Evolutionary conservation across 2,888 invertebrate genomes (phyloP).

Genomic region (Drosophila gaucha): DNA sequence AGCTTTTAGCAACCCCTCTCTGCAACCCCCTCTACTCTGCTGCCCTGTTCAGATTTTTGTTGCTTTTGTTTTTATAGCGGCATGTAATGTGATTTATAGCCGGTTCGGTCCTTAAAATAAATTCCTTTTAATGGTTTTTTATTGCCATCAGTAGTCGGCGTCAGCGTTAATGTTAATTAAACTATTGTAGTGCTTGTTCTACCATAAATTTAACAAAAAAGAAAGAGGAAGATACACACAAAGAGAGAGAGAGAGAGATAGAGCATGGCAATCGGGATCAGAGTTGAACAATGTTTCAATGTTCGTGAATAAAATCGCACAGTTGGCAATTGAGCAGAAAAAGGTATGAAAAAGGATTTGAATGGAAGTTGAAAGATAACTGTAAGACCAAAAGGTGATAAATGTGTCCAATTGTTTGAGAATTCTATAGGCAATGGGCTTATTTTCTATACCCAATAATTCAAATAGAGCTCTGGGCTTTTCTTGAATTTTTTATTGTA

Average conservation of each 20-base stretch:
- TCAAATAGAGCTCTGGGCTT: not conserved
- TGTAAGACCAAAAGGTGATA: conserved; percentile 1
- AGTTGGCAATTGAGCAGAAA: conserved; percentile 47
- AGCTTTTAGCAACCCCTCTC: conserved; percentile 53
- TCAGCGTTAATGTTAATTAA: conserved; percentile 79
- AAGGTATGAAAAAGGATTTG: conserved; percentile 44
- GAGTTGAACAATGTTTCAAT: conserved; percentile 26
- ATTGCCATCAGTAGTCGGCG: conserved; percentile 76
- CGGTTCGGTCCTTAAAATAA: conserved; percentile 78
- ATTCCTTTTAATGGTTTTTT: conserved; percentile 79
- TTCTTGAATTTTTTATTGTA: too few species aligned
- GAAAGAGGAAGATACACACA: not conserved
- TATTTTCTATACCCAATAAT: not conserved
- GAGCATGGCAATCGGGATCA: conserved; percentile 25
- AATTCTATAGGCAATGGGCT: not conserved
- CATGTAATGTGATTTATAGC: conserved; percentile 78
- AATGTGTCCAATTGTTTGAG: conserved; percentile 1
- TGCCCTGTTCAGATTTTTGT: conserved; percentile 43
- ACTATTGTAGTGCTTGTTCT: conserved; percentile 69
- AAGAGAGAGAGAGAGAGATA: not conserved
- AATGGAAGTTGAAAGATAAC: conserved; percentile 2
- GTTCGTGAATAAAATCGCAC: conserved; percentile 36
- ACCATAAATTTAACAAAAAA: conserved; percentile 13
- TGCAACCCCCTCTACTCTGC: not conserved
- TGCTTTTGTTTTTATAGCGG: conserved; percentile 72